Evolutionary conservation across 2,113 vertebrate genomes (phyloP).

Genomic region (Paraplagusia blochii): DNA sequence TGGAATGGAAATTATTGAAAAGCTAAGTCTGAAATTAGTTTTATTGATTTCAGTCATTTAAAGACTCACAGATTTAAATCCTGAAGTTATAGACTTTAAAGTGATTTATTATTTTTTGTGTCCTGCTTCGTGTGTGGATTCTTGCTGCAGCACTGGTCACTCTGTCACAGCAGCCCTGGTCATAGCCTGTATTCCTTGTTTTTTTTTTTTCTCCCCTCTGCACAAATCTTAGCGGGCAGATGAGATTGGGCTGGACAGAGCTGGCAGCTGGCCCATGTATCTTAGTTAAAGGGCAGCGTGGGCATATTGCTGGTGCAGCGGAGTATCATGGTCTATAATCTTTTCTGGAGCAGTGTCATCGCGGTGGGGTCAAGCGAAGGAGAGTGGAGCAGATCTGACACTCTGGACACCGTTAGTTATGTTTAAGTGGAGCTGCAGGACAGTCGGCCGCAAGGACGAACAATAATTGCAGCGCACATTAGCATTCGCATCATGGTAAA

Average conservation of each 20-base stretch:
- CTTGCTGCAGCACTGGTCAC: neutral
- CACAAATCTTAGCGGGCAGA: constrained; percentile 42
- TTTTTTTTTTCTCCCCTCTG: constrained; percentile 17
- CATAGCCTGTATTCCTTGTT: neutral
- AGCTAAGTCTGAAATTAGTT: constrained; percentile 21
- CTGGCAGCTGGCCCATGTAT: constrained; percentile 56
- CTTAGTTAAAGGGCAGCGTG: constrained; percentile 67
- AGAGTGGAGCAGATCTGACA: constrained; percentile 59
- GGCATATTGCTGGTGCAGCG: constrained; percentile 58
- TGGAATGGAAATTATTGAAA: constrained; percentile 30
- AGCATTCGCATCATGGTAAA: constrained; percentile 33
- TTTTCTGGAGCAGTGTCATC: constrained; percentile 65
- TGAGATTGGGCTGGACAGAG: constrained; percentile 42
- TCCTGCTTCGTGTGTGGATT: constrained; percentile 3
- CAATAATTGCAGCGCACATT: constrained; percentile 55
- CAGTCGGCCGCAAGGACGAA: constrained; percentile 59
- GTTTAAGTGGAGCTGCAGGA: constrained; percentile 39
- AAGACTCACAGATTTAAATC: constrained; percentile 20
- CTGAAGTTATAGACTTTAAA: constrained; percentile 15
- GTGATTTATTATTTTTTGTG: constrained; percentile 7
- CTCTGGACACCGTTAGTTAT: constrained; percentile 43
- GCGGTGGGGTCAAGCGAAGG: constrained; percentile 57
- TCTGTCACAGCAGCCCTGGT: constrained; percentile 1
- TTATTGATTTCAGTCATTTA: constrained; percentile 35
- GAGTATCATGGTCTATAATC: constrained; percentile 69